Percentiles rank a stretch among this genome's conserved stretches.
phyloP scores from a whole-genome alignment of 2,797 vertebrate genomes.

The Onychomys leucogaster region DNA sequence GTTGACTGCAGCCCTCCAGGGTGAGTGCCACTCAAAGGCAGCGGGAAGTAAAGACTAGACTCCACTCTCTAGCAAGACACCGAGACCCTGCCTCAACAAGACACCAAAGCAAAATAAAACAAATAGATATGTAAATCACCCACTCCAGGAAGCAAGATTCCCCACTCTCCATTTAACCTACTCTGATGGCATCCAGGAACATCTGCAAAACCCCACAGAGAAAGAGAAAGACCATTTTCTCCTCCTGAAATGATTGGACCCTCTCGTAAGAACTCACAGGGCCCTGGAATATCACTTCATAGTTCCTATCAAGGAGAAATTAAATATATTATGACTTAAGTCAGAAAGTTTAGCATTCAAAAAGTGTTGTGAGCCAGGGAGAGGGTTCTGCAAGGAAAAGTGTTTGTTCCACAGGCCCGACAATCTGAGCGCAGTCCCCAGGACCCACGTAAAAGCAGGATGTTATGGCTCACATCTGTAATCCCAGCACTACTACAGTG shows the following conservation, averaged over 20 bases:
- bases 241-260: not conserved
- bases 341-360: constrained; percentile 2
- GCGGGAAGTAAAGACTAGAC: not conserved
- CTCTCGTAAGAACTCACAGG: not conserved
- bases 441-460: not conserved
- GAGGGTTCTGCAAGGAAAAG: not conserved
- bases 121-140: not conserved
- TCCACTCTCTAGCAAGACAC: not conserved
- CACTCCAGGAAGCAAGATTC: not conserved
- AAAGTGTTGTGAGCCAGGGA: not conserved
- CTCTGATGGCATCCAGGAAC: not conserved
- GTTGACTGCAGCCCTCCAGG: not conserved
- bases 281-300: not conserved
- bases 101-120: not conserved
- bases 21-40: not conserved
- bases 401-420: not conserved
- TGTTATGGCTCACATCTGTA: not conserved
- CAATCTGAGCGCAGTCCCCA: not conserved
- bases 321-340: not conserved
- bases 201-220: not conserved
- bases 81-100: not conserved
- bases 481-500: not conserved
- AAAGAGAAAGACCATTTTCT: not conserved
- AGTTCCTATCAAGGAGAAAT: not conserved
- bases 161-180: not conserved